These are phyloP conservation scores for Nasonia vitripennis DNA, from an alignment of 1,140 invertebrate species.

Conservation along the genomic window DNA sequence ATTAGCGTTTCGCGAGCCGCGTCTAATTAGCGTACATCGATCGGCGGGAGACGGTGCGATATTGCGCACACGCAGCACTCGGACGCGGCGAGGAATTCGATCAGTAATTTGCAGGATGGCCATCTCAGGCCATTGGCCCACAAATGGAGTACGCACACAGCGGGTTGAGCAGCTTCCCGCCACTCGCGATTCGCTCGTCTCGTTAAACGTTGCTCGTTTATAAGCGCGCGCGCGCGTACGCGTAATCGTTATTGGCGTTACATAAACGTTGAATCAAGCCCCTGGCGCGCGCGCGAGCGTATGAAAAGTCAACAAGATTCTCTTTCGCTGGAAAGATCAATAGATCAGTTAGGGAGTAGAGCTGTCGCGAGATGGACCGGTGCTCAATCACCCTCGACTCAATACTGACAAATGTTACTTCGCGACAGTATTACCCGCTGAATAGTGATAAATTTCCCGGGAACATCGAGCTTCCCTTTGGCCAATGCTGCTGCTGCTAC, in stretches of 20 bases:
- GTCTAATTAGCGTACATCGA: too few species aligned
- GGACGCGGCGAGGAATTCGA: not conserved
- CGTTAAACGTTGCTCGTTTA: not conserved
- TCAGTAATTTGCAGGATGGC: not conserved
- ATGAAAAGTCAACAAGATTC: constrained; percentile 27
- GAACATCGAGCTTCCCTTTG: constrained; percentile 18
- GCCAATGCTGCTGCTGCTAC: not conserved
- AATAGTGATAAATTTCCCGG: constrained; percentile 59
- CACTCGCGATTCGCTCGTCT: not conserved
- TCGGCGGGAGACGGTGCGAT: not conserved
- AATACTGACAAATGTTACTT: constrained; percentile 56
- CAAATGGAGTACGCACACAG: not conserved
- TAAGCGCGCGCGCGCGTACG: too few species aligned
- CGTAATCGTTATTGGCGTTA: too few species aligned
- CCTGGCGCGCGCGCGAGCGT: not conserved
- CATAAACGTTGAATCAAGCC: too few species aligned
- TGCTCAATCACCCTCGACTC: constrained; percentile 50
- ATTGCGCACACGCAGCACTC: not conserved
- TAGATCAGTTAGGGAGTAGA: not conserved
- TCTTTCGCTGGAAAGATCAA: not conserved
- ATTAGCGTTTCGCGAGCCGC: too few species aligned
- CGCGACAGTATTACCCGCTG: constrained; percentile 53
- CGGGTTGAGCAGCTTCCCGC: not conserved
- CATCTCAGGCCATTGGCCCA: not conserved
- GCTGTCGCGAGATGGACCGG: constrained; percentile 12